Percentiles rank a stretch among this genome's conserved stretches.
phyloP scores from a whole-genome alignment of 2,888 invertebrate genomes.

The Boloria euphrosyne region DNA sequence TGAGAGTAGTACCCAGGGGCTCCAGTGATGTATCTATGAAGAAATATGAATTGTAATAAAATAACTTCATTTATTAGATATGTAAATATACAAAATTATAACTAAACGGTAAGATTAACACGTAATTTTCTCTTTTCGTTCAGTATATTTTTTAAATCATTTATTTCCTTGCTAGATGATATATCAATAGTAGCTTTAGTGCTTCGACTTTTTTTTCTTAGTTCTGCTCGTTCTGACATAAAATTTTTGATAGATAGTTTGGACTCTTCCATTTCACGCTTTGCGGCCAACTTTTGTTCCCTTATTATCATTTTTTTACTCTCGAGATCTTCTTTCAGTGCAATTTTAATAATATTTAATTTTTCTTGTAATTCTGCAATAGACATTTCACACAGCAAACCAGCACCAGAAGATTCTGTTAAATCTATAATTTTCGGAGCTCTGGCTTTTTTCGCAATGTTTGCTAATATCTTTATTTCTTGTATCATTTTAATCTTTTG shows the following conservation, averaged over 20 bases:
- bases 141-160: constrained; percentile 70
- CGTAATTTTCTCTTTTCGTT: constrained; percentile 74
- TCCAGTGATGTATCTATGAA: neutral
- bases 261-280: constrained; percentile 71
- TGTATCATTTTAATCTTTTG: constrained; percentile 74
- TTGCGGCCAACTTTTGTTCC: constrained; percentile 68
- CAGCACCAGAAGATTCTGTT: constrained; percentile 81
- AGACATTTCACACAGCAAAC: constrained; percentile 85
- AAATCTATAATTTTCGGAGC: constrained; percentile 81
- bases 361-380: constrained; percentile 84
- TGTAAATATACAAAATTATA: neutral
- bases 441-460: constrained; percentile 77
- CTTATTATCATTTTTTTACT: constrained; percentile 70
- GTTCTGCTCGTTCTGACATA: constrained; percentile 57
- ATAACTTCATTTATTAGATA: constrained; percentile 1
- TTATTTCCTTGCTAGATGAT: constrained; percentile 66
- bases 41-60: constrained; percentile 9
- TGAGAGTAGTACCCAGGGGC: constrained; percentile 5
- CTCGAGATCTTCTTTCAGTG: constrained; percentile 78
- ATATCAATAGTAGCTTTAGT: constrained; percentile 42
- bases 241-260: constrained; percentile 69
- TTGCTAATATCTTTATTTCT: constrained; percentile 74
- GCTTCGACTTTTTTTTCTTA: constrained; percentile 58
- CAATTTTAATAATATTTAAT: constrained; percentile 72
- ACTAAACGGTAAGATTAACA: constrained; percentile 45